Conservation (phyloP, 1,140 invertebrate species). For the Anoplophora glabripennis region DNA sequence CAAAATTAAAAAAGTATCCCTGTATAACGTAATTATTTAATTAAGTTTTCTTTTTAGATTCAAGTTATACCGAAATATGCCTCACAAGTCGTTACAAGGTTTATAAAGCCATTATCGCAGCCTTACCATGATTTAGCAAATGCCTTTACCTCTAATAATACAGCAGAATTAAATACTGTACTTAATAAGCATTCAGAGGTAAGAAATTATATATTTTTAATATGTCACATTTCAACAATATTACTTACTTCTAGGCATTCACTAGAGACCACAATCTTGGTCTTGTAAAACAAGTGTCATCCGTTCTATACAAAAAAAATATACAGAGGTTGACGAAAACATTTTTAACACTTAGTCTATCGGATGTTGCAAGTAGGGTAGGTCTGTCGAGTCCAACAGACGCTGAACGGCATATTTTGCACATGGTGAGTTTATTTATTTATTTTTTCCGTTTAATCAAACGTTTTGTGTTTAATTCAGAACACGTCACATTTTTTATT, state of each 20-base stretch:
- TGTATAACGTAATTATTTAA: too few relatives aligned
- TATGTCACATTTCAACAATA: background rate
- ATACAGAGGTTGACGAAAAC: conserved; percentile 97
- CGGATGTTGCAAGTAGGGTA: conserved; percentile 90
- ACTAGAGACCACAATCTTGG: conserved; percentile 82
- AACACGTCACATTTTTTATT: too few relatives aligned
- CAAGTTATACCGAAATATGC: conserved; percentile 81
- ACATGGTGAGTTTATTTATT: conserved; percentile 70
- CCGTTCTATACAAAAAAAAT: conserved; percentile 91
- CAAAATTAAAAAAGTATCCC: too few relatives aligned
- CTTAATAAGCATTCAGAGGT: conserved; percentile 76
- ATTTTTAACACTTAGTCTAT: conserved; percentile 90
- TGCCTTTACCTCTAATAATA: conserved; percentile 75
- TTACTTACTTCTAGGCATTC: conserved; percentile 54
- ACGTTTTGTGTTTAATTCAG: too few relatives aligned
- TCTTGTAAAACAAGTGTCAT: conserved; percentile 79
- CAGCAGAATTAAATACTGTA: conserved; percentile 65
- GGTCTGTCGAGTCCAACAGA: conserved; percentile 78
- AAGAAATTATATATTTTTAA: conserved; percentile 12
- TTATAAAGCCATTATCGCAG: conserved; percentile 87
- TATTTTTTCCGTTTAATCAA: too few relatives aligned
- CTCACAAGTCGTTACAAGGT: conserved; percentile 83
- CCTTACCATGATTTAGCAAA: conserved; percentile 89
- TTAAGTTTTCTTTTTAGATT: conserved; percentile 39
- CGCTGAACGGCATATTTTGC: conserved; percentile 91